Evolutionary conservation across 2,113 vertebrate genomes (phyloP).

Genomic region (Marmota monax): DNA sequence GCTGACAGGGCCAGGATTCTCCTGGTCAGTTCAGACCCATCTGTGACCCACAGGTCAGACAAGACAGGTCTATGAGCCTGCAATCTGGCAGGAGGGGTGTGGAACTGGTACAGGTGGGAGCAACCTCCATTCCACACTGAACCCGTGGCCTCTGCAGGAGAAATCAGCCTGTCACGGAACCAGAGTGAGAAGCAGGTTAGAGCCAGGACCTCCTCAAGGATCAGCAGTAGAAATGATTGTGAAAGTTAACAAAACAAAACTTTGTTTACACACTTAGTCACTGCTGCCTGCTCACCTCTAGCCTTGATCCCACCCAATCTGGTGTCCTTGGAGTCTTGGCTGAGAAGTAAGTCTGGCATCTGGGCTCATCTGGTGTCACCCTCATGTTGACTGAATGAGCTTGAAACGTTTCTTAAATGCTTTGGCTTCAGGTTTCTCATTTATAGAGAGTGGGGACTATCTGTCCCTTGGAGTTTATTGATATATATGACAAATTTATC

Average conservation of each 20-base stretch:
- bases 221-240: background rate
- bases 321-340: background rate
- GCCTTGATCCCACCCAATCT: no score
- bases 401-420: background rate
- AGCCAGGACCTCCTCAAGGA: background rate
- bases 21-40: no score
- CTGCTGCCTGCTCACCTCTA: background rate
- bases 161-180: background rate
- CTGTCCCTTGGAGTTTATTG: background rate
- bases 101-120: background rate
- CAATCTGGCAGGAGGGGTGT: background rate
- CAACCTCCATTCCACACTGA: background rate
- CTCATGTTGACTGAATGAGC: background rate
- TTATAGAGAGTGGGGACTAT: no score
- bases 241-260: background rate
- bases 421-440: background rate
- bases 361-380: background rate
- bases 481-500: background rate
- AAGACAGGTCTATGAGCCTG: fast-evolving
- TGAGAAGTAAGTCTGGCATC: background rate
- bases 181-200: background rate
- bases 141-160: background rate
- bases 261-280: fast-evolving
- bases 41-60: background rate
- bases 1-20: fast-evolving